phyloP scores from a whole-genome alignment of 2,888 invertebrate genomes.

The Orthosia incerta region DNA sequence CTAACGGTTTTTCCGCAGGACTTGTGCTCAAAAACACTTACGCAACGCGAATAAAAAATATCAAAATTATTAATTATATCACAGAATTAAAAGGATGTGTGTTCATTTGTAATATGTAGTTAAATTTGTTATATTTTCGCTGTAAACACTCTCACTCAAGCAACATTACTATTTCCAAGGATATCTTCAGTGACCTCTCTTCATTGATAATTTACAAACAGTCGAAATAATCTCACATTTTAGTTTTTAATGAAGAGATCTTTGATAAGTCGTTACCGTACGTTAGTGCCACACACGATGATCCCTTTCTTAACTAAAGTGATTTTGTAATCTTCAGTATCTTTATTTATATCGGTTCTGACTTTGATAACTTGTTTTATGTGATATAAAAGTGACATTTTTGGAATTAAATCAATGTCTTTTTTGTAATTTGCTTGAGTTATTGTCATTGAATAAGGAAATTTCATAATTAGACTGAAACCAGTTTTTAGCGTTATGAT shows the following conservation, averaged over 20 bases:
- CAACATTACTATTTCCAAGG: neutral
- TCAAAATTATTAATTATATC: neutral
- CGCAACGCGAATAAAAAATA: neutral
- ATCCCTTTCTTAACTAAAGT: constrained; percentile 61
- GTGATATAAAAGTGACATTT: constrained; percentile 61
- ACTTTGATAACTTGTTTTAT: constrained; percentile 64
- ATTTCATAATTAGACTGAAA: constrained; percentile 18
- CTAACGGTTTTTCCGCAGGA: neutral
- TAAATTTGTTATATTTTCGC: neutral
- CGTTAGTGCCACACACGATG: constrained; percentile 79
- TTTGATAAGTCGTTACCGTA: constrained; percentile 75
- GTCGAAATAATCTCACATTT: constrained; percentile 72
- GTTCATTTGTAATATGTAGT: neutral
- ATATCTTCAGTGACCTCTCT: constrained; percentile 10
- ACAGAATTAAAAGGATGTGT: neutral
- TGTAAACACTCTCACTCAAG: neutral
- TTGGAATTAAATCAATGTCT: constrained; percentile 62
- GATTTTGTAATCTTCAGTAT: constrained; percentile 63
- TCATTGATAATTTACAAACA: constrained; percentile 53
- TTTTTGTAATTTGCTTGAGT: constrained; percentile 30
- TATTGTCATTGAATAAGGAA: constrained; percentile 28
- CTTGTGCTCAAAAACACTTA: neutral
- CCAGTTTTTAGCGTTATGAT: constrained; percentile 10
- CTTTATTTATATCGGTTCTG: constrained; percentile 61
- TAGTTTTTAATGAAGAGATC: constrained; percentile 80